Base-by-base conservation (phyloP, 1,140 invertebrate genomes). In the Drosophila neocordata region DNA sequence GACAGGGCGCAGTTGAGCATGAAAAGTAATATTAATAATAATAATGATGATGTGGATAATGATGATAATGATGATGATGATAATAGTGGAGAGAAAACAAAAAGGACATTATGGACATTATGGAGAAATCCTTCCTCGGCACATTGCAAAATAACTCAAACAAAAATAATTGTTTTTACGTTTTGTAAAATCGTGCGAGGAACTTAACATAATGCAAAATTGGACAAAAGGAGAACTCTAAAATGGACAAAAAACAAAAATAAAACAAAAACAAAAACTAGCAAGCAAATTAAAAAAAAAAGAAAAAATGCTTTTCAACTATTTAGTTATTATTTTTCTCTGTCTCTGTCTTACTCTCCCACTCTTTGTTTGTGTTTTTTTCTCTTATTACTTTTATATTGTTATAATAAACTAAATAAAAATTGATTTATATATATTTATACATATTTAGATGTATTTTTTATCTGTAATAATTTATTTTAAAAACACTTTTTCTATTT, bases 141-240 rank as follows among this genome's bases (percentile, higher is more conserved):
- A 56, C 5, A 56, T 34, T 18, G 24, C 53, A 56, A 27, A 56
- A 58, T 64, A 52, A 59, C 31, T 34, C 35, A 62, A 58, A 55
- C 67, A 67, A 68, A 78, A 75, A 74, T 74, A 48, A 65, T 71
- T 77, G 51, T 77, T 77, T 71, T 48, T 74, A 77, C 69, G 27
- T 77, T 69, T 73, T 73, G 66, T 73, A 65, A 65, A 73, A 65
- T 61, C 52, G 12, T 68, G 11, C 38, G 11, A 59, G 11, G 22
- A 24, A 24, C n/a, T n/a, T n/a, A n/a, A n/a, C n/a, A n/a, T n/a
- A n/a, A n/a, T n/a, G n/a, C n/a, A n/a, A n/a, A n/a, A n/a, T n/a
- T n/a, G 15, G 41, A 48, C 41, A 48, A 48, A 9, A 20, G 18
- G 18, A 48, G n/a, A 20, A 48, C 15, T 48, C 18, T 41, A 24